Conservation (phyloP, 2,888 invertebrate genomes). For the Nemotelus nigrinus region DNA sequence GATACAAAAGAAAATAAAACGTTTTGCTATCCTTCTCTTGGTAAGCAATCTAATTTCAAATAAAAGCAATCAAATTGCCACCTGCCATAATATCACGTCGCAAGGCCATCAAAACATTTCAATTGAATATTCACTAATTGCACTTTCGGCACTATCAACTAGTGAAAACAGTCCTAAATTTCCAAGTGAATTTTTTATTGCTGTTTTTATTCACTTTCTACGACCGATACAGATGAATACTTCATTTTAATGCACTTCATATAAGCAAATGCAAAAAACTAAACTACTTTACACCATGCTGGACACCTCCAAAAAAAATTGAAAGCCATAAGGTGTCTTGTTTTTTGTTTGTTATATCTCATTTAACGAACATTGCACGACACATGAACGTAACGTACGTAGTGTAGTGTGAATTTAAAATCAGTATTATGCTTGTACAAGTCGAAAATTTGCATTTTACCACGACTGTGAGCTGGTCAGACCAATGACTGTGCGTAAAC, state of each 20-base stretch:
- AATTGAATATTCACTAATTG: neutral
- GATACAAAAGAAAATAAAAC: no score
- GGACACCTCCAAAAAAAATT: neutral
- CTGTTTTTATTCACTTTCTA: constrained; percentile 16
- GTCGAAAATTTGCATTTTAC: neutral
- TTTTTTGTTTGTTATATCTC: no score
- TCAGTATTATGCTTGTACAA: neutral
- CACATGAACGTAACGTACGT: no score
- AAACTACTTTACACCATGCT: neutral
- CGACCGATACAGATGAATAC: neutral
- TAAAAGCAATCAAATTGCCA: no score
- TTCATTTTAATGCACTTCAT: no score
- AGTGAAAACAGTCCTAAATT: constrained; percentile 20
- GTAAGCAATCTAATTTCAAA: no score
- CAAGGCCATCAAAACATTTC: neutral
- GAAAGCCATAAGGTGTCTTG: no score
- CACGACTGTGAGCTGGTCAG: neutral
- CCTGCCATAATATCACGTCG: no score
- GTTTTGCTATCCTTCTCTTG: no score
- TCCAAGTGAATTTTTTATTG: constrained; percentile 18
- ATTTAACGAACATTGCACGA: no score
- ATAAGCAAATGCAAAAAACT: neutral
- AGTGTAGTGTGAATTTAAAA: constrained; percentile 1
- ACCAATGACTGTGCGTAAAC: neutral
- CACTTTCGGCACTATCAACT: neutral